Conservation (phyloP, 2,797 vertebrate genomes). For the Coendou prehensilis region DNA sequence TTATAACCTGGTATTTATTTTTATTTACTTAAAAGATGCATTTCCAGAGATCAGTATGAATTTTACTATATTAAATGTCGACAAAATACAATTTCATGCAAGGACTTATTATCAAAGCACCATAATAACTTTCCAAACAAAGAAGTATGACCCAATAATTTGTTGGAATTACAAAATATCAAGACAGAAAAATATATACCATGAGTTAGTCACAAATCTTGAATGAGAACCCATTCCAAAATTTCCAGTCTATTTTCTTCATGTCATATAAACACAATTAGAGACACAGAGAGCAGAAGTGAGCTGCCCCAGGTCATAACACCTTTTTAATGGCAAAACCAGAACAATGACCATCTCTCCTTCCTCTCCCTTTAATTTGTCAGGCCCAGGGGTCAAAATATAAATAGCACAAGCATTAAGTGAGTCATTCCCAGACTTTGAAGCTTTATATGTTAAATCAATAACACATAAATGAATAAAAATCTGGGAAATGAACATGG, state of each 20-base stretch:
- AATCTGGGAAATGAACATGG: background rate
- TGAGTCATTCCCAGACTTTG: background rate
- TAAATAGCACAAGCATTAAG: background rate
- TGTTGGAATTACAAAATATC: background rate
- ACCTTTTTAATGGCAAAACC: background rate
- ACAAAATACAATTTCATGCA: background rate
- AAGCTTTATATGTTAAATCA: background rate
- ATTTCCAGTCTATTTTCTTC: background rate
- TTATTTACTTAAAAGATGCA: conserved; percentile 40
- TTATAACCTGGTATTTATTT: background rate
- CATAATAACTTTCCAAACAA: background rate
- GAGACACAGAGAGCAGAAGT: background rate
- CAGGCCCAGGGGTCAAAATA: background rate
- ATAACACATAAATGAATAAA: background rate
- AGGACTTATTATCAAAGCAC: conserved; percentile 11
- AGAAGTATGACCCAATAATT: background rate
- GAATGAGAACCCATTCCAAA: background rate
- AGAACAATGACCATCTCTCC: background rate
- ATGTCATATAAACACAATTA: background rate
- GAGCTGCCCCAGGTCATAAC: background rate
- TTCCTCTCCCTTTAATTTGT: background rate
- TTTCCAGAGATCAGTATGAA: conserved; percentile 5
- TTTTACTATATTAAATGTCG: background rate
- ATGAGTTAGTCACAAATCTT: conserved; percentile 45
- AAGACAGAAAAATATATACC: background rate